phyloP scores from a whole-genome alignment of 2,797 vertebrate species.

The Phrynocephalus forsythii region DNA sequence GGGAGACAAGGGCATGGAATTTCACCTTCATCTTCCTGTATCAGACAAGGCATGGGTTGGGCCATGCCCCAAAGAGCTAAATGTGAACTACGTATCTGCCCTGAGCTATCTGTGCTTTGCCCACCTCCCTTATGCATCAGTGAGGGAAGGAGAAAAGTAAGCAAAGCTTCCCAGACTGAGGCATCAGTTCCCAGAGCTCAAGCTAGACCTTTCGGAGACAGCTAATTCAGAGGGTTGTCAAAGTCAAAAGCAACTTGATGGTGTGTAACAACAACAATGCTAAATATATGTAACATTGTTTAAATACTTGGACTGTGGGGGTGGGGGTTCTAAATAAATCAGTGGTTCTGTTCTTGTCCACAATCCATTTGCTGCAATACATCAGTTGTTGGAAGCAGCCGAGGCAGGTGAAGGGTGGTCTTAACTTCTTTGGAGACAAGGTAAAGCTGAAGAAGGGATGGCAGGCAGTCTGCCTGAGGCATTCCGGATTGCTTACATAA shows the following conservation, averaged over 20 bases:
- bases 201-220: not conserved
- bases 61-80: not conserved
- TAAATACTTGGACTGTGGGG: not conserved
- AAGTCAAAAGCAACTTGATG: no score
- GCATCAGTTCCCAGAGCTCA: not conserved
- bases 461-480: not conserved
- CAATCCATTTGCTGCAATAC: not conserved
- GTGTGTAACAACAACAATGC: not conserved
- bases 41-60: not conserved
- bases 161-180: not conserved
- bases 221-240: no score
- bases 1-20: not conserved
- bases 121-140: not conserved
- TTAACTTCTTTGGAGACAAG: not conserved
- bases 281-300: not conserved
- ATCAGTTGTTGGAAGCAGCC: not conserved
- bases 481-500: accelerated
- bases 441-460: not conserved
- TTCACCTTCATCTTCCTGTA: not conserved
- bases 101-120: not conserved
- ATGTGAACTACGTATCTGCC: not conserved
- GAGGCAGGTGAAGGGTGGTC: not conserved
- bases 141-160: not conserved
- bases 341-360: not conserved
- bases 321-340: not conserved